phyloP scores from a whole-genome alignment of 2,113 vertebrate genomes.

The Anseranas semipalmata region DNA sequence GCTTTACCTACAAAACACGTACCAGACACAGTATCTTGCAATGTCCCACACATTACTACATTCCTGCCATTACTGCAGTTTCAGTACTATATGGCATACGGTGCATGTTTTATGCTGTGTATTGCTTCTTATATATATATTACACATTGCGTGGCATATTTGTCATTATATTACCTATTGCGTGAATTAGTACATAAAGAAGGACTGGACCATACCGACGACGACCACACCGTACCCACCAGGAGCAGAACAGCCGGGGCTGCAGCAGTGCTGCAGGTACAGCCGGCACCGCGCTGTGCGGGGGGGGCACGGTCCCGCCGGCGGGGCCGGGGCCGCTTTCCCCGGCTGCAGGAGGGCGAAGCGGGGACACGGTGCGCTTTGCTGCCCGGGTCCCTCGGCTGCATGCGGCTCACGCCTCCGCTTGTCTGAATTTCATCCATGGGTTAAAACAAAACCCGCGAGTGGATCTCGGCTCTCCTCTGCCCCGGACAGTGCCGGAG shows the following conservation, averaged over 20 bases:
- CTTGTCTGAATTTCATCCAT: neutral
- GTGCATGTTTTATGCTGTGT: fast-evolving
- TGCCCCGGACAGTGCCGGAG: neutral
- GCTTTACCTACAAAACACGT: neutral
- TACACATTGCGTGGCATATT: neutral
- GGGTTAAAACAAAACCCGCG: neutral
- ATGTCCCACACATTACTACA: neutral
- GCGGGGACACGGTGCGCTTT: fast-evolving
- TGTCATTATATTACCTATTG: neutral
- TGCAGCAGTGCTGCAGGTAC: neutral
- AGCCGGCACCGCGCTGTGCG: fast-evolving
- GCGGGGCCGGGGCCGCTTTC: too few species aligned
- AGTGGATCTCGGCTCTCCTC: neutral
- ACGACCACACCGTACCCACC: fast-evolving
- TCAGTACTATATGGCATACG: neutral
- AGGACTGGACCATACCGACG: neutral
- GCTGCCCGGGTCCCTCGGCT: neutral
- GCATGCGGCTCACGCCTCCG: neutral
- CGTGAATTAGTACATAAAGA: neutral
- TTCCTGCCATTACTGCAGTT: neutral
- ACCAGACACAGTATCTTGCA: neutral
- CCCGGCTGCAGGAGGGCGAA: neutral
- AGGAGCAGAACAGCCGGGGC: neutral
- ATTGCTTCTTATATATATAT: neutral
- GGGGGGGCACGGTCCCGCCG: neutral